Conservation (phyloP, 2,113 vertebrate species). For the Varanus salvator region DNA sequence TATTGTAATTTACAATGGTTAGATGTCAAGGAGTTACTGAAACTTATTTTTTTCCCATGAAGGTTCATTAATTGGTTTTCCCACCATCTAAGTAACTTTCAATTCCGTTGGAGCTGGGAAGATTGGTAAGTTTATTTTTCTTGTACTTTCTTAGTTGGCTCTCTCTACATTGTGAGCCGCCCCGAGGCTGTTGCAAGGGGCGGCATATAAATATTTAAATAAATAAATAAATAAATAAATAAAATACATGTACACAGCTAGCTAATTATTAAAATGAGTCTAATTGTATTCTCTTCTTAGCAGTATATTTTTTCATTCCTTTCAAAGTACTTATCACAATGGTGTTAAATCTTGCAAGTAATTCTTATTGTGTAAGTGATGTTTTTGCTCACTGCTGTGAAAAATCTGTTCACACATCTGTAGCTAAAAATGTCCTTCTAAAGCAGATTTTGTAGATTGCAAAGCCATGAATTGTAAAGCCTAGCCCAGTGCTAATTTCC, state of each 20-base stretch:
- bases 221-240: no score
- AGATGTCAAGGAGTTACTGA: slow-evolving; percentile 9
- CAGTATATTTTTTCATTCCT: not conserved
- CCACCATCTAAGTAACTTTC: slow-evolving; percentile 98
- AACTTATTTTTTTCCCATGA: slow-evolving; percentile 19
- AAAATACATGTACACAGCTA: no score
- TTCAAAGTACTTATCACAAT: not conserved
- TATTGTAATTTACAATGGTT: not conserved
- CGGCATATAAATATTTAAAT: no score
- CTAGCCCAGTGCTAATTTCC: not conserved
- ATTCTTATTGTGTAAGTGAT: not conserved
- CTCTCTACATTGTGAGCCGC: not conserved
- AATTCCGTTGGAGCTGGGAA: slow-evolving; percentile 99
- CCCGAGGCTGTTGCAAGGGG: no score
- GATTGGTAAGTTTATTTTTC: slow-evolving; percentile 88
- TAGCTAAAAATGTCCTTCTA: not conserved
- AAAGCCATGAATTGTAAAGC: not conserved
- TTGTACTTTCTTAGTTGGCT: not conserved
- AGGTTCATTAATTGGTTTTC: slow-evolving; percentile 97
- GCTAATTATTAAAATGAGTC: fast-evolving
- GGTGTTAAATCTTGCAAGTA: not conserved
- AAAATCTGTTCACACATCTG: not conserved
- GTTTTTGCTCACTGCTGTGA: not conserved
- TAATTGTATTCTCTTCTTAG: not conserved
- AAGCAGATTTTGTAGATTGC: not conserved